These are phyloP conservation scores for Dendrocopos noguchii DNA, from an alignment of 2,113 vertebrate species.

Conservation along the genomic window DNA sequence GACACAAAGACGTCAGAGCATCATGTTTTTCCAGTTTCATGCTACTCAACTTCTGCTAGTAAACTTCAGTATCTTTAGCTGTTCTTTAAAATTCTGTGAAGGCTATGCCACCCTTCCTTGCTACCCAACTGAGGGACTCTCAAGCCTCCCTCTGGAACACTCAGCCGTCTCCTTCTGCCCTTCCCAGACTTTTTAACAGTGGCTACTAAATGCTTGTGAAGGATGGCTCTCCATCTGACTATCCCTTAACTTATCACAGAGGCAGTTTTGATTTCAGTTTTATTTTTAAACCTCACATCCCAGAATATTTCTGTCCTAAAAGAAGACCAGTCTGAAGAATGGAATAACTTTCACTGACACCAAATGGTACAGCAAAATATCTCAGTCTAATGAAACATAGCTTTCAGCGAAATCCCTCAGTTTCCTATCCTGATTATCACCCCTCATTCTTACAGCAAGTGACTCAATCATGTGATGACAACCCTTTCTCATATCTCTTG, in stretches of 20 bases:
- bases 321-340: background rate
- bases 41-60: background rate
- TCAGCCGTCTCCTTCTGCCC: accelerated
- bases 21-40: background rate
- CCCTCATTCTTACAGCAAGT: background rate
- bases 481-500: background rate
- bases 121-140: background rate
- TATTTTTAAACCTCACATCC: background rate
- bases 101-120: background rate
- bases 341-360: background rate
- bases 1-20: background rate
- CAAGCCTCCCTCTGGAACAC: background rate
- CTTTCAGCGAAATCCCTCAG: background rate
- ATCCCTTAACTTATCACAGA: background rate
- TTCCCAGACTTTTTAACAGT: background rate
- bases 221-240: background rate
- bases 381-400: background rate
- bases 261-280: background rate
- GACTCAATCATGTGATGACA: background rate
- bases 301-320: background rate
- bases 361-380: background rate
- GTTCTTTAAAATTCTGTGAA: background rate
- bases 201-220: background rate
- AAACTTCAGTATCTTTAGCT: background rate
- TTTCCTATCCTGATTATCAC: background rate